Percentiles rank a stretch among this genome's conserved stretches.
Conservation (phyloP, 2,888 invertebrate genomes). For the Drosophila suboccidentalis region DNA sequence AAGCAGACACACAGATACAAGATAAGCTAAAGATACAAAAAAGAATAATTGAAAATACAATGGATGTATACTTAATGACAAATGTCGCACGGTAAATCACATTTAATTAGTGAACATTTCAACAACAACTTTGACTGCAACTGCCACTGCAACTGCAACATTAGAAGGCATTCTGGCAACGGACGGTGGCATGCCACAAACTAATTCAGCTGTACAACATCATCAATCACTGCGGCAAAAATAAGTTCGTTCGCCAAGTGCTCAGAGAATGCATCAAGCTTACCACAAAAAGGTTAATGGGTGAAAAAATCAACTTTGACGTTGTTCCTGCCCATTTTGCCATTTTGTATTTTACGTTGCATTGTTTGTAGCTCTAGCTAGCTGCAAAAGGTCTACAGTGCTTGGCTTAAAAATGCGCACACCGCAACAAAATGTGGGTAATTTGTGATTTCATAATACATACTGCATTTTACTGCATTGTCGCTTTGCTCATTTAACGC, state of each 20-base stretch:
- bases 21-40: constrained; percentile 11
- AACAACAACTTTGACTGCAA: constrained; percentile 21
- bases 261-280: constrained; percentile 48
- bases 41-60: constrained; percentile 39
- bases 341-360: constrained; percentile 27
- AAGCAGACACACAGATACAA: constrained; percentile 15
- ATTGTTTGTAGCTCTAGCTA: constrained; percentile 19
- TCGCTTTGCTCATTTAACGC: constrained; percentile 57
- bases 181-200: constrained; percentile 53
- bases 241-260: constrained; percentile 44
- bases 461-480: constrained; percentile 40
- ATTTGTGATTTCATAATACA: constrained; percentile 66
- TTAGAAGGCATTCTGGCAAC: constrained; percentile 4
- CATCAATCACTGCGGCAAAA: constrained; percentile 68
- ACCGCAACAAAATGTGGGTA: constrained; percentile 72
- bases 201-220: constrained; percentile 57
- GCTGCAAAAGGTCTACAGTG: constrained; percentile 42
- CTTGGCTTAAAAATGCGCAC: constrained; percentile 68
- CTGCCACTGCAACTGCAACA: constrained; percentile 10
- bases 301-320: constrained; percentile 66
- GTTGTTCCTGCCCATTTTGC: constrained; percentile 44
- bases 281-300: constrained; percentile 70
- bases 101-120: constrained; percentile 67
- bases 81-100: constrained; percentile 47
- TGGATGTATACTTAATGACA: constrained; percentile 50